Evolutionary conservation across 2,888 invertebrate genomes (phyloP), one percentile per base, ranked within the genome.

Genomic region (Drosophila yooni): DNA sequence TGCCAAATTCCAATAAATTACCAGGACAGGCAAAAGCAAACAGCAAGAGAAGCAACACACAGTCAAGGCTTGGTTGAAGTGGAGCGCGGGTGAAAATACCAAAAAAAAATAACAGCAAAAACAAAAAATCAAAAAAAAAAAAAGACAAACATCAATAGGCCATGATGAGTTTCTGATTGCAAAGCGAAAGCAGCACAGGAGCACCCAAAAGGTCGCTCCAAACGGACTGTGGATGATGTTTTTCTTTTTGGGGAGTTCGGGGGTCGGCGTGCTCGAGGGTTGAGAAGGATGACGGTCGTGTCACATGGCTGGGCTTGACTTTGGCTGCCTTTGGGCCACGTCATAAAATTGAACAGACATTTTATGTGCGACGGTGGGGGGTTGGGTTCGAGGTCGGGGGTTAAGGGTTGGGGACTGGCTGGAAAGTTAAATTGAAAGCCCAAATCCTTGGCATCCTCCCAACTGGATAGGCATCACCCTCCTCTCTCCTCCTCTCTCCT

Each of bases 91-190:
- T 46, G 15, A 8, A 46, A 25, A 46, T 46, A 46, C 21, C 7
- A 54, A 62, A 60, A 48, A 52, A n/a, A 58, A 43, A 60, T 18
- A 29, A 36, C 33, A 57, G 11, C 2, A 53, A 58, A 27, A 57
- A 56, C 21, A 52, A 34, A 36, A 50, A 5, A 62, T 31, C 21
- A 56, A 53, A 52, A 58, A n/a, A 52, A 34, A 48, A 56, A 57
- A 33, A 61, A 80, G 75, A 84, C 83, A 83, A 87, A 79, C 89
- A 88, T 88, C 83, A 86, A 88, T 88, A 86, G 90, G 90, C 89
- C 83, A 88, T 88, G 88, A 90, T 88, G 88, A 88, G 87, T 90
- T 89, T 88, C 88, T 88, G 90, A 88, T 88, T 89, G 88, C 86
- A 81, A 89, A 83, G 74, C 83, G 75, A 79, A 82, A 71, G 75